Conservation (phyloP, 2,888 invertebrate genomes). For the Netelia inedita region DNA sequence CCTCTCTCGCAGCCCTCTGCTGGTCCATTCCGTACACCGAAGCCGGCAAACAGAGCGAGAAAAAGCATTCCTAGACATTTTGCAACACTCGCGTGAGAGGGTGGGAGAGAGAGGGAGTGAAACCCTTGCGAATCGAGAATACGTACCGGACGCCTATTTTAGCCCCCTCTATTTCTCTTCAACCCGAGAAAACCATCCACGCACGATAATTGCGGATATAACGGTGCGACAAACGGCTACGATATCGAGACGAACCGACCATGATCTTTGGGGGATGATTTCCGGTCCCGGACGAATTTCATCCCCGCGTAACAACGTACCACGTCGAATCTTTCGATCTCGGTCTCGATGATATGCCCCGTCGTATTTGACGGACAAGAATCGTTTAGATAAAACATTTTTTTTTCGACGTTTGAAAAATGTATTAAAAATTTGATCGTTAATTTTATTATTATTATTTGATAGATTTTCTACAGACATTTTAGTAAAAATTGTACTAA, state of each 20-base stretch:
- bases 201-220: constrained; percentile 85
- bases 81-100: constrained; percentile 49
- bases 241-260: constrained; percentile 73
- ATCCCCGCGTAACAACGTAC: neutral
- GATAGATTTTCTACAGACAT: neutral
- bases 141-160: constrained; percentile 79
- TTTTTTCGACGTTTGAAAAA: too few species aligned
- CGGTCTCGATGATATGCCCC: constrained; percentile 13
- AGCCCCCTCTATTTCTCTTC: constrained; percentile 4
- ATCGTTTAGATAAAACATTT: neutral
- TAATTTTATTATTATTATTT: neutral
- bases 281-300: constrained; percentile 66
- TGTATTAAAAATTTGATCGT: neutral
- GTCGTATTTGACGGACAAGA: neutral
- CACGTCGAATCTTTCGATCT: constrained; percentile 37
- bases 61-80: constrained; percentile 67
- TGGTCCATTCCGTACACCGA: constrained; percentile 34
- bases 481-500: neutral
- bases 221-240: constrained; percentile 83
- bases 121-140: constrained; percentile 62
- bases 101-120: too few species aligned
- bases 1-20: constrained; percentile 31
- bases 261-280: constrained; percentile 73
- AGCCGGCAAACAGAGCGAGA: constrained; percentile 70
- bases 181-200: constrained; percentile 78